phyloP scores from a whole-genome alignment of 2,888 invertebrate genomes.

The Harpalus rubripes region DNA sequence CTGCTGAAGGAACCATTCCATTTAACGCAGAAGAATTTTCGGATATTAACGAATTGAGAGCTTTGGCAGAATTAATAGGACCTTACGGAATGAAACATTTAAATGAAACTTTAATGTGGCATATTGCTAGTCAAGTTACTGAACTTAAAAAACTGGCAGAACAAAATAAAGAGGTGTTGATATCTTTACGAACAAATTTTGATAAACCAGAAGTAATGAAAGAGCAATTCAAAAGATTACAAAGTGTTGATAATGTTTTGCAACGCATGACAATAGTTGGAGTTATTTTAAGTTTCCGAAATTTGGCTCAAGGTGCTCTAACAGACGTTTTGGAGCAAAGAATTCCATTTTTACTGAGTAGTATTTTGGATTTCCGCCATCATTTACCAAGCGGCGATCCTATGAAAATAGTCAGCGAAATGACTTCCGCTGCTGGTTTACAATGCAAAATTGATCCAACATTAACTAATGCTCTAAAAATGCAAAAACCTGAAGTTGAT shows the following conservation, averaged over 20 bases:
- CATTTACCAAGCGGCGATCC: slow-evolving; percentile 94
- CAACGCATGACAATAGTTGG: slow-evolving; percentile 99
- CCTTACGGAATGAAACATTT: slow-evolving; percentile 99
- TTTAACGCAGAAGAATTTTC: slow-evolving; percentile 99
- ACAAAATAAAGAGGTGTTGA: slow-evolving; percentile 94
- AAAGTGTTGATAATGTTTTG: slow-evolving; percentile 95
- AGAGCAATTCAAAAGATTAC: slow-evolving; percentile 93
- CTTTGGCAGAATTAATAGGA: slow-evolving; percentile 97
- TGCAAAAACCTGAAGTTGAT: slow-evolving; percentile 92
- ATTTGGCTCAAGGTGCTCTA: slow-evolving; percentile 95
- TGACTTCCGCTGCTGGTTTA: slow-evolving; percentile 98
- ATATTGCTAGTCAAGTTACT: slow-evolving; percentile 98
- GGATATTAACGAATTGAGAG: slow-evolving; percentile 95
- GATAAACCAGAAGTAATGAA: slow-evolving; percentile 99
- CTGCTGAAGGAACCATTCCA: slow-evolving; percentile 93
- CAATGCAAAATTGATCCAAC: slow-evolving; percentile 97
- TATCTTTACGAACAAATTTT: slow-evolving; percentile 95
- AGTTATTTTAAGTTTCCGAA: slow-evolving; percentile 96
- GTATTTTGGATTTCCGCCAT: slow-evolving; percentile 95
- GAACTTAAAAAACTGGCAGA: slow-evolving; percentile 96
- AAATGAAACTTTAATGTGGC: slow-evolving; percentile 98
- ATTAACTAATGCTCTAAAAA: slow-evolving; percentile 91
- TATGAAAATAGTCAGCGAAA: slow-evolving; percentile 94
- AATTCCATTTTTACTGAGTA: slow-evolving; percentile 97
- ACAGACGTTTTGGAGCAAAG: slow-evolving; percentile 95